Percentiles rank a stretch among this genome's conserved stretches.
Conservation (phyloP, 2,888 invertebrate genomes). For the Schrankia costaestrigalis region DNA sequence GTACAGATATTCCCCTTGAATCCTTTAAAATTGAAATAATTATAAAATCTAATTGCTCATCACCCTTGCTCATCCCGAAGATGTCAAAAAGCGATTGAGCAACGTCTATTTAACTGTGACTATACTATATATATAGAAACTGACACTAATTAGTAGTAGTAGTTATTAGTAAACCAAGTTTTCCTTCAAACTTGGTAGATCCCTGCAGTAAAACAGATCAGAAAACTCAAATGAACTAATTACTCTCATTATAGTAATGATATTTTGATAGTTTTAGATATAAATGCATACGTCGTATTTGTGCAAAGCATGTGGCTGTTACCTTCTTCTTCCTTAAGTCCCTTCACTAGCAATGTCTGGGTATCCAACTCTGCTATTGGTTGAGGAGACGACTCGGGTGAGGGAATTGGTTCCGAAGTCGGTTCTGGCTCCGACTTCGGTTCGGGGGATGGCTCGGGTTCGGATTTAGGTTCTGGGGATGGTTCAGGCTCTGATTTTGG, state of each 20-base stretch:
- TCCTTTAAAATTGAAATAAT: no score
- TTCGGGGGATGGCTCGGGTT: constrained; percentile 31
- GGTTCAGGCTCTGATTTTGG: constrained; percentile 41
- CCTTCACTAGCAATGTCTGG: constrained; percentile 74
- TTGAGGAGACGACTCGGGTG: constrained; percentile 64
- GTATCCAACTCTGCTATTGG: constrained; percentile 69
- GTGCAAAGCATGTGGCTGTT: constrained; percentile 68
- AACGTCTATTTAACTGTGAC: no score
- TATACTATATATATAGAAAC: no score
- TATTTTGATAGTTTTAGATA: constrained; percentile 5
- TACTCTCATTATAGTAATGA: neutral
- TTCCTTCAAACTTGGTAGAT: no score
- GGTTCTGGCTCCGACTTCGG: constrained; percentile 21
- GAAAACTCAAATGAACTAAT: no score
- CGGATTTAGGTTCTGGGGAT: constrained; percentile 25
- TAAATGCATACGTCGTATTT: constrained; percentile 16
- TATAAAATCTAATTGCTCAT: no score
- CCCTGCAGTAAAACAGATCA: no score
- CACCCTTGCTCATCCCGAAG: no score
- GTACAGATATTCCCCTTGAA: no score
- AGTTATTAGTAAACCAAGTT: no score
- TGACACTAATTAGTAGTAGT: no score
- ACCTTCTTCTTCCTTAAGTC: constrained; percentile 75
- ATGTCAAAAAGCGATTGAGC: no score
- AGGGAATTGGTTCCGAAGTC: constrained; percentile 60